phyloP scores from a whole-genome alignment of 2,797 vertebrate genomes.

The Poeciliopsis gracilis region DNA sequence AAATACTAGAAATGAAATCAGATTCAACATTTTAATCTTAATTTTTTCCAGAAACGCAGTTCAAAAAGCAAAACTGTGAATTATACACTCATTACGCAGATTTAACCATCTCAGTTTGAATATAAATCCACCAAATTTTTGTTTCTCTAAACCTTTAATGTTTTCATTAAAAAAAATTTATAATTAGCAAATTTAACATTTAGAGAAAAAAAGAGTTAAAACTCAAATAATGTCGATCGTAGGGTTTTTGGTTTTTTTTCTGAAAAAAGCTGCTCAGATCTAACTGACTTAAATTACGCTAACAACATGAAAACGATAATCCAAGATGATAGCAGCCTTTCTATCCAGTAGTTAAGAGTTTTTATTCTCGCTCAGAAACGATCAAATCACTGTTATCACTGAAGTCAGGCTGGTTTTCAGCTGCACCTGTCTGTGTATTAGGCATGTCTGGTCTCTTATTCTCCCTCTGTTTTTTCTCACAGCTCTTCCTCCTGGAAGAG shows the following conservation, averaged over 20 bases:
- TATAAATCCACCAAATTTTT: not conserved
- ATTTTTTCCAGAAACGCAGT: not conserved
- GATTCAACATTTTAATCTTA: not conserved
- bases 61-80: not conserved
- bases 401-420: not conserved
- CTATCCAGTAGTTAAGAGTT: not conserved
- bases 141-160: not conserved
- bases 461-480: slow-evolving; percentile 25
- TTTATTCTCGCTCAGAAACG: not conserved
- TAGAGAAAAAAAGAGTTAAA: not conserved
- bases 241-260: not conserved
- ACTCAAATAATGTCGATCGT: not conserved
- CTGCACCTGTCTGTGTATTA: not conserved
- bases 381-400: not conserved
- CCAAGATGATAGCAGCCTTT: not conserved
- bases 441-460: slow-evolving; percentile 30
- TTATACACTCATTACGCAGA: not conserved
- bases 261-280: not conserved
- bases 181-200: not conserved
- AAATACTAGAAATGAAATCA: not conserved
- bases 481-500: slow-evolving; percentile 97
- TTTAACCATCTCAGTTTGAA: not conserved
- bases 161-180: no score
- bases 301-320: not conserved
- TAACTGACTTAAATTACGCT: not conserved